Percentiles rank a stretch among this genome's conserved stretches.
phyloP scores from a whole-genome alignment of 2,113 vertebrate species.

The Verasper variegatus region DNA sequence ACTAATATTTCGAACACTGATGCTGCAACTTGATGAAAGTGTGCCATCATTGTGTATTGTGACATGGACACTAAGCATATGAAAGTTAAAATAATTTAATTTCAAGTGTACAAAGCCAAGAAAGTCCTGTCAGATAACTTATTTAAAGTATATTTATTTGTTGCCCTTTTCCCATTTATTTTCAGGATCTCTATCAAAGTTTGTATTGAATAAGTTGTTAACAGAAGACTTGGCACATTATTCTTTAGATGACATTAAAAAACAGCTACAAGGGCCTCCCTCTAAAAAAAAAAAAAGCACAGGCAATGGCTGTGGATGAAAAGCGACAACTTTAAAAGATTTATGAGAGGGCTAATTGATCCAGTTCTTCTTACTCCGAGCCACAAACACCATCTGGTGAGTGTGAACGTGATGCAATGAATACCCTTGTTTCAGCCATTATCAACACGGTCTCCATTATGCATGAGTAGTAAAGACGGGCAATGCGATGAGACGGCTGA shows the following conservation, averaged over 20 bases:
- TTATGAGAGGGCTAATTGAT: slow-evolving; percentile 61
- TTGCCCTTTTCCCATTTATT: neutral
- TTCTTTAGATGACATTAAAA: slow-evolving; percentile 16
- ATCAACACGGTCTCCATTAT: slow-evolving; percentile 61
- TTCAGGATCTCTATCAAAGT: neutral
- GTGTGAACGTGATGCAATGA: slow-evolving; percentile 51
- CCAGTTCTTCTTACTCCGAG: slow-evolving; percentile 15
- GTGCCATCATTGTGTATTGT: neutral
- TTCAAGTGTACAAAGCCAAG: too few relatives aligned
- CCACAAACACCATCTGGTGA: slow-evolving; percentile 46
- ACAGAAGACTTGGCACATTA: neutral
- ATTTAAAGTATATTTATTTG: too few relatives aligned
- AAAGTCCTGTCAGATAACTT: too few relatives aligned
- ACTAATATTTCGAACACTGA: too few relatives aligned
- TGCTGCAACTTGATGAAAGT: too few relatives aligned
- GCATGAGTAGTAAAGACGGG: slow-evolving; percentile 58
- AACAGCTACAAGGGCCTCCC: neutral
- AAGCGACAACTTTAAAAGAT: slow-evolving; percentile 48
- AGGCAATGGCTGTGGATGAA: slow-evolving; percentile 10
- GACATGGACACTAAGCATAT: too few relatives aligned
- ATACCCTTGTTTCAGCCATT: slow-evolving; percentile 45
- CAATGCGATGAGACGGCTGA: slow-evolving; percentile 3
- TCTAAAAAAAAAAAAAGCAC: slow-evolving; percentile 16
- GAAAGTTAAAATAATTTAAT: too few relatives aligned
- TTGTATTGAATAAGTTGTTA: neutral